A percentile compares a stretch with the other conserved stretches of the same genome.
These are phyloP conservation scores for Penelope pileata DNA, from an alignment of 2,113 vertebrate genomes.

Conservation along the genomic window DNA sequence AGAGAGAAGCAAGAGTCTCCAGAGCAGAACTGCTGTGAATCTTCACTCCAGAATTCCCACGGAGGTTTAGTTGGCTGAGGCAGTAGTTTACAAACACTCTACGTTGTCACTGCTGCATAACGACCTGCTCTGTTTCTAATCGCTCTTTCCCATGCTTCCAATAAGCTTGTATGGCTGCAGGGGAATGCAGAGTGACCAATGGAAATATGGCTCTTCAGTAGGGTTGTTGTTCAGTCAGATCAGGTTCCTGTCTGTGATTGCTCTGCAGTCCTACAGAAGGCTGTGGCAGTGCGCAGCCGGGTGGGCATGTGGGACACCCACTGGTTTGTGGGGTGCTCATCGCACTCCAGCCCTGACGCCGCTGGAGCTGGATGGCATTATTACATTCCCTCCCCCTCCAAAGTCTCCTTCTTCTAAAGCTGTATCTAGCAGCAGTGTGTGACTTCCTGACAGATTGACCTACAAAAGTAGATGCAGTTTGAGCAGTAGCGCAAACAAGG, in stretches of 20 bases:
- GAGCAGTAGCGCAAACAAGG: not conserved
- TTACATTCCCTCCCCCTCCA: not conserved
- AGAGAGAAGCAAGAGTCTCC: not conserved
- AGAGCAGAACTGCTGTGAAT: not conserved
- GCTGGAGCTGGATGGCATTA: not conserved
- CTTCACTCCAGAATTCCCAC: not conserved
- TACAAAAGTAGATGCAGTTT: not conserved
- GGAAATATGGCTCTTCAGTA: not conserved
- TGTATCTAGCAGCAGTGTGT: not conserved
- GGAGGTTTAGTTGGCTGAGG: not conserved
- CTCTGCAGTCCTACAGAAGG: not conserved
- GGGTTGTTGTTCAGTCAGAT: rapidly evolving
- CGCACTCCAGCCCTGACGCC: not conserved
- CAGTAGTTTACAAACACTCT: not conserved
- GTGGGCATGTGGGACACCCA: not conserved
- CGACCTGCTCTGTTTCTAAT: not conserved
- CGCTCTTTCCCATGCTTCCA: not conserved
- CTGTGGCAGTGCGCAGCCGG: not conserved
- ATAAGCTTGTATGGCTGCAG: not conserved
- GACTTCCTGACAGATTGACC: not conserved
- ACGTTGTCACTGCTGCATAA: not conserved
- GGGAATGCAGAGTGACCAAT: not conserved
- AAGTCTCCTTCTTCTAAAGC: not conserved
- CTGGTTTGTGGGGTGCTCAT: not conserved
- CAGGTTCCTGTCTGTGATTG: not conserved